Evolutionary conservation across 2,113 vertebrate genomes (phyloP), one percentile per base, ranked within the genome.

Genomic region (Cavia porcellus): DNA sequence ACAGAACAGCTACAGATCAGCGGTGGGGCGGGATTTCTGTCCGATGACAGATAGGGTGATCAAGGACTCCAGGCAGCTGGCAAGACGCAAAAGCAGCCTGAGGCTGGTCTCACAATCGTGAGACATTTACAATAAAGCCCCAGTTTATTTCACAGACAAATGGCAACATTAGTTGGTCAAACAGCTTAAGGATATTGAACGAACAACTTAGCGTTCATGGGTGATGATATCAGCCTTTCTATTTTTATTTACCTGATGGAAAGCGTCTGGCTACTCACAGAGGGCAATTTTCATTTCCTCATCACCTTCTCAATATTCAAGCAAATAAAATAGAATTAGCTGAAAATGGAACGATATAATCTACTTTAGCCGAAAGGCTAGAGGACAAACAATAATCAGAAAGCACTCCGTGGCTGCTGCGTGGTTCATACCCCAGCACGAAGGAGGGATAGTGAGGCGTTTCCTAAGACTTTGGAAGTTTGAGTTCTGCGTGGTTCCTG

Each of bases 321-420:
- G n/a, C 85, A 95, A 96, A 96, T 96, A 64, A 97, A 95, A 96
- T 52, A 94, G 79, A 96, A 98, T 98, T 92, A 92, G 82, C 96
- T 97, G 75, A 96, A 97, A 96, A 90, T 90, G 81, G 82, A 96
- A 91, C 74, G 66, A 96, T 90, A 91, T 86, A 61, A 94, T 98
- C 86, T 82, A 84, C 75, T 91, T 90, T 95, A 93, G 95, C 42
- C 4, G 4, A 96, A 94, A 95, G 45, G 74, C 87, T 77, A 74
- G 80, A 86, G 86, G 82, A 64, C 70, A 95, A 42, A 64, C 47
- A 85, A 92, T 52, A 83, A 97, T 84, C 38, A 52, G 68, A 20
- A 87, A 94, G 47, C 74, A 32, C 24, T 74, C 77, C 11, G 1
- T 66, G 57, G 55, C 74, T 68, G 59, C 64, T 82, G 74, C 35